Evolutionary conservation across 2,113 vertebrate species (phyloP).

Genomic region (Aix galericulata): DNA sequence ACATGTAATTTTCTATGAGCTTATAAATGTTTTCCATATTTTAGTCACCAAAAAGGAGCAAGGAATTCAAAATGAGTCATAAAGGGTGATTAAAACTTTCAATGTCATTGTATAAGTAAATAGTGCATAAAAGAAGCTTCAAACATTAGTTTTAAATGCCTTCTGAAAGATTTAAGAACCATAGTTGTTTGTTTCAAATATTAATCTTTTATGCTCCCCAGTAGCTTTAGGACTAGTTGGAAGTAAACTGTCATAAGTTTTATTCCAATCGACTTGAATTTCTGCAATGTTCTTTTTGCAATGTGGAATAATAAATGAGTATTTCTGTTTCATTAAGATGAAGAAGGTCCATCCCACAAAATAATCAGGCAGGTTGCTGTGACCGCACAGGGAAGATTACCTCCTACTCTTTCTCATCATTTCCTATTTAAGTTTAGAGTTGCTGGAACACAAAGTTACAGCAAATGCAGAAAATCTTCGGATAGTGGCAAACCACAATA

Average conservation of each 20-base stretch:
- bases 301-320: not conserved
- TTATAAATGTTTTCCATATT: not conserved
- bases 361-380: not conserved
- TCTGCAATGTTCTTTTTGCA: not conserved
- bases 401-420: not conserved
- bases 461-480: not conserved
- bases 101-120: not conserved
- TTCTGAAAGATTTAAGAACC: not conserved
- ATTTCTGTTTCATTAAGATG: not conserved
- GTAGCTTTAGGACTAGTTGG: not conserved
- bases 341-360: not conserved
- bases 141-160: not conserved
- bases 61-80: not conserved
- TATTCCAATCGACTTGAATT: not conserved
- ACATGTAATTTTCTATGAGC: fast-evolving
- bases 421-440: not conserved
- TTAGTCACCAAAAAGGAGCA: not conserved
- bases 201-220: not conserved
- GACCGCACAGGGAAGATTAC: not conserved
- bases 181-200: not conserved
- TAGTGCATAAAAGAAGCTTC: not conserved
- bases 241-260: not conserved
- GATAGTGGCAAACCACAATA: not conserved
- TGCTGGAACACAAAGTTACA: not conserved
- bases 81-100: not conserved